Evolutionary conservation across 2,113 vertebrate species (phyloP).

Genomic region (Bufo gargarizans): DNA sequence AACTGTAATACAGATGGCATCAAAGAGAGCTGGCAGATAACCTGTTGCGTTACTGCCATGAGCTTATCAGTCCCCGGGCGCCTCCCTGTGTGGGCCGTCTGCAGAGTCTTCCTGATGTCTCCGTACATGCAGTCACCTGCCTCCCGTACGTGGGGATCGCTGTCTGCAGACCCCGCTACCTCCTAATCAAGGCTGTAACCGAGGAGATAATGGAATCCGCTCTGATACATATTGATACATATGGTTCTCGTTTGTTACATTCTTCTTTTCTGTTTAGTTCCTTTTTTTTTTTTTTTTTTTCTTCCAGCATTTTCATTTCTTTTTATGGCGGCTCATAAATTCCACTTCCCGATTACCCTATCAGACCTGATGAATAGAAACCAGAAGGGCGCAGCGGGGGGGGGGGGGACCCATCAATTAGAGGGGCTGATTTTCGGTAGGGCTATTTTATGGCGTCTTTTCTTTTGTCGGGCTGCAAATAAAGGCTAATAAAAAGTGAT

Average conservation of each 20-base stretch:
- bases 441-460: neutral
- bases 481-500: neutral
- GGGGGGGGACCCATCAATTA: neutral
- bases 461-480: neutral
- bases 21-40: slow-evolving; percentile 19
- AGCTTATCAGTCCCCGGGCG: slow-evolving; percentile 8
- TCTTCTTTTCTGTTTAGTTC: neutral
- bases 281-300: neutral
- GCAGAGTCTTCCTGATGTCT: neutral
- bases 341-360: neutral
- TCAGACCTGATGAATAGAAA: neutral
- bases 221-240: neutral
- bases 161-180: neutral
- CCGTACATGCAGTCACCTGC: slow-evolving; percentile 22
- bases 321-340: slow-evolving; percentile 13
- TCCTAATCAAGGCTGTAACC: neutral
- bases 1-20: neutral
- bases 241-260: neutral
- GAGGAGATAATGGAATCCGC: neutral
- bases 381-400: neutral
- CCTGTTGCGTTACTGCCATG: slow-evolving; percentile 36
- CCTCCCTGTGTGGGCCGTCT: slow-evolving; percentile 26
- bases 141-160: neutral
- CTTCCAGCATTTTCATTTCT: slow-evolving; percentile 4
- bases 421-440: neutral